Evolutionary conservation across 2,888 invertebrate species (phyloP), one percentile per base, ranked within the genome.

Genomic region (Danaus chrysippus): DNA sequence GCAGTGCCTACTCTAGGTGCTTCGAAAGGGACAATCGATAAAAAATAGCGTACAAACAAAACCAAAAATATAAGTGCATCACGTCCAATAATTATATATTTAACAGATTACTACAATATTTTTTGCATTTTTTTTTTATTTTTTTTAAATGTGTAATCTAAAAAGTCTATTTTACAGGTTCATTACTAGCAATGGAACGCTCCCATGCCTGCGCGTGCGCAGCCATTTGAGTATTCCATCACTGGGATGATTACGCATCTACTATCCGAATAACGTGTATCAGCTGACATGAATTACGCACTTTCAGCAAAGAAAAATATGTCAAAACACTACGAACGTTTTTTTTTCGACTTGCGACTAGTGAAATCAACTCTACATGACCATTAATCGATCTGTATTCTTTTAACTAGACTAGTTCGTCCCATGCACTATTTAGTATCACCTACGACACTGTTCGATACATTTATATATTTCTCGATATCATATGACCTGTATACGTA

Each of bases 231-330:
- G 81, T 84, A 85, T 86, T 87, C 82, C 85, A 81, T 75, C 59
- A 44, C 86, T 87, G 84, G 67, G 72, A 56, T 59, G 65, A 71
- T 68, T 67, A 63, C 69, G 70, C 58, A 71, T 66, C 71, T 71
- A 76, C 79, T 84, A 83, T 82, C 79, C 74, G 80, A 83, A 80
- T 76, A 80, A 82, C 83, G 79, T 81, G 78, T 84, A 85, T 76
- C 90, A 91, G 91, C 91, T 91, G 91, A 88, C 91, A 91, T 89
- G 91, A 91, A 89, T 91, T 85, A 91, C 91, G 91, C 91, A 91
- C 91, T 91, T 91, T 91, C 91, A 91, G 91, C 91, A 91, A 91
- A 91, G 91, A 91, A 91, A 91, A 91, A 91, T 87, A 91, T 91
- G 91, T 91, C 91, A 91, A 91, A 91, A 91, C 91, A 91, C 91